Evolutionary conservation across 2,113 vertebrate genomes (phyloP), one percentile per base, ranked within the genome.

Genomic region (Poeciliopsis occidentalis): DNA sequence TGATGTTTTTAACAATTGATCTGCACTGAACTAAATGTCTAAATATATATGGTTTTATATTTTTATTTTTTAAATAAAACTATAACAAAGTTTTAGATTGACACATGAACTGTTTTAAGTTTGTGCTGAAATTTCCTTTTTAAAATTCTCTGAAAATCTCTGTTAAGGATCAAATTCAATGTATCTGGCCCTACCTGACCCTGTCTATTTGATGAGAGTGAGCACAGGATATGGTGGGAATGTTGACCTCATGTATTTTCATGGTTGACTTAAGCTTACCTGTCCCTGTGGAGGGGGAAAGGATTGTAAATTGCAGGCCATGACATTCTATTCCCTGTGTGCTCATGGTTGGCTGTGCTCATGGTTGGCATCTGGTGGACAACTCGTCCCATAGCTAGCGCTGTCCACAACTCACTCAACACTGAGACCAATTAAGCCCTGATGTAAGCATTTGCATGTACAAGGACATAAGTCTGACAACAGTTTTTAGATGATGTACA

Each of bases 241-340:
- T 71, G 79, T 82, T 91, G 86, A 89, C 87, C 89, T 85, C 78
- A 83, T 89, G 82, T 88, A 85, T 90, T 86, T 88, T 91, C 85
- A 90, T 67, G 88, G 81, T 87, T 89, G 90, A 85, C 84, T 87
- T 13, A 78, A 90, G 84, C 89, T 78, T 85, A 83, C 81, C 74
- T 83, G 82, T 91, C 91, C 90, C 91, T 79, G 78, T 47, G 82
- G 89, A 89, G 77, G 67, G 76, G 82, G 73, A 88, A 65, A 82
- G 78, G 78, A 82, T 80, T 89, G 87, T 81, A 76, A 83, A 81
- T 86, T 64, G 86, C 69, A 76, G 81, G 78, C 84, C 89, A 67
- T 89, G 87, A 87, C 92, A 85, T 78, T 82, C 83, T 89, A 62
- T 87, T 85, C 84, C 92, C 88, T 76, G 51, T 76, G 85, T 74